phyloP scores from a whole-genome alignment of 2,888 invertebrate genomes.

The Ormyrus thymus region DNA sequence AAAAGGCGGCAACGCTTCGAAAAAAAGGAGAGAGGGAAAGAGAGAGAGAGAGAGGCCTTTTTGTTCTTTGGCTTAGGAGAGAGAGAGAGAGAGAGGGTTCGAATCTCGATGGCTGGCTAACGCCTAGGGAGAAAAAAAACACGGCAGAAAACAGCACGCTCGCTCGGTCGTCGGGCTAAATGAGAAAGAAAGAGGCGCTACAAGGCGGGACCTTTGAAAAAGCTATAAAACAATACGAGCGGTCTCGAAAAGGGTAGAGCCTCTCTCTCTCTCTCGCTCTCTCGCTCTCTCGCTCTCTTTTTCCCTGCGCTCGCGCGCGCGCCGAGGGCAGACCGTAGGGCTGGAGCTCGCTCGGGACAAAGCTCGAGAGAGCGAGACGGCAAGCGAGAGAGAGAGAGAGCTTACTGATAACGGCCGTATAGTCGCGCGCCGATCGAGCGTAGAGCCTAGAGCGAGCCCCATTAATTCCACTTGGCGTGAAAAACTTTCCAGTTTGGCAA shows the following conservation, averaged over 20 bases:
- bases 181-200: conserved; percentile 53
- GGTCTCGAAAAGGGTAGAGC: conserved; percentile 43
- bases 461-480: conserved; percentile 70
- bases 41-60: conserved; percentile 14
- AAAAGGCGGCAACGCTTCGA: neutral
- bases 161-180: conserved; percentile 27
- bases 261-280: too few relatives aligned
- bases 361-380: conserved; percentile 3
- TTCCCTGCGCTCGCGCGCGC: too few relatives aligned
- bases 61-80: neutral
- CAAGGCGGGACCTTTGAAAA: conserved; percentile 56
- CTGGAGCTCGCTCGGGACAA: neutral
- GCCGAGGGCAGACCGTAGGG: too few relatives aligned
- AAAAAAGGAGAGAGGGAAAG: too few relatives aligned
- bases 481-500: conserved; percentile 73
- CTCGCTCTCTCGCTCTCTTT: too few relatives aligned
- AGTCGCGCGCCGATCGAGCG: conserved; percentile 47
- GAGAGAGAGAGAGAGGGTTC: conserved; percentile 19
- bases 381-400: conserved; percentile 14
- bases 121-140: conserved; percentile 1
- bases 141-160: neutral
- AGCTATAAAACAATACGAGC: conserved; percentile 55
- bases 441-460: conserved; percentile 20
- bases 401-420: conserved; percentile 14
- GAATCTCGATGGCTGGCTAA: conserved; percentile 2